Base-by-base conservation (phyloP, 2,113 vertebrate species). In the Hemiprocne comata region DNA sequence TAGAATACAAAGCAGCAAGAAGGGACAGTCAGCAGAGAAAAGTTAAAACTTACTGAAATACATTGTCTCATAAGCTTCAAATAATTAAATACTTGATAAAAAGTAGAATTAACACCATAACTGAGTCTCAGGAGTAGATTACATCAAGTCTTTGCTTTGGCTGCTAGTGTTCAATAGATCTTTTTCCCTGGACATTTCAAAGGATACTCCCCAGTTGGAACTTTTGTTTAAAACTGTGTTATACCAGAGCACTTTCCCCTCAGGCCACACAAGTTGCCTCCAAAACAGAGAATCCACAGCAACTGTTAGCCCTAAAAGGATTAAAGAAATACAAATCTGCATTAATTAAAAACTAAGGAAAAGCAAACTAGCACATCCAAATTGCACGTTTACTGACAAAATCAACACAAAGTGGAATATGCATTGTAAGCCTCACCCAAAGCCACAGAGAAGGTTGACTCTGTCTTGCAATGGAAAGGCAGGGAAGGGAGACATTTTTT, bases 171-270 rank as follows among this genome's bases (percentile, higher is more conserved):
- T 84, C 21, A 60, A 36, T 9, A 50, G 9, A 33, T 33, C 9
- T 70, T 88, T 78, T 86, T 19, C 38, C 34, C 13, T 13, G 25
- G 13, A 70, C 2, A 5, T 61, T 94, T 93, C 71, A 92, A 98
- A 99, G 99, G 99, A 99, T 99, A 99, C 99, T 75, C 99, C 99
- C 99, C 99, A 99, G 96, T 98, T 97, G 87, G 99, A 99, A 82
- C 99, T 99, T 97, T 98, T 99, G 97, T 99, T 99, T 84, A 99
- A 97, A 92, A 99, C 10, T 4, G 97, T 98, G 95, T 99, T 99
- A 97, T 99, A 99, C 99, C 99, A 99, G 31, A 99, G 97, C 76
- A 99, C 99, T 73, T 98, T 97, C 42, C 99, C 99, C 92, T 99
- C 99, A 14, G 99, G 99, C 99, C 99, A 99, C 46, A 99, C 95